Evolutionary conservation across 2,113 vertebrate species (phyloP), one percentile per base, ranked within the genome.

Genomic region (Sakesphorus luctuosus): DNA sequence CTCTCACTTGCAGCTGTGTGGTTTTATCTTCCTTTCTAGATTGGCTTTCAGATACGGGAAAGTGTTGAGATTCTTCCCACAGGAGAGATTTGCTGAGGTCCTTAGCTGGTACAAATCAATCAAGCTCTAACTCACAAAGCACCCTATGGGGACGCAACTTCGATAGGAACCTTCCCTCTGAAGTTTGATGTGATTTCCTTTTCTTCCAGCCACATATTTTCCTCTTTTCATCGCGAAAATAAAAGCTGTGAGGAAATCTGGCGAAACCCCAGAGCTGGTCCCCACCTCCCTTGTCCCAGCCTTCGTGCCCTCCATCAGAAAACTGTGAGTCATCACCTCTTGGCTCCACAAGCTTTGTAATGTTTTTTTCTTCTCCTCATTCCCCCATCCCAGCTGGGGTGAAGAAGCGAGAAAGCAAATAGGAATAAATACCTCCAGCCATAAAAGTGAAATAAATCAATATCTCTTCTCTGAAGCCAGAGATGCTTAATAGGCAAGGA

Each of bases 401-500:
- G 74, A 97, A 96, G 91, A 95, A 97, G 82, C 0, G 6, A 94
- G 93, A 81, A 93, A 96, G 88, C 94, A 97, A 96, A 97, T 89
- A 95, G 95, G 94, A 97, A 97, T 97, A 97, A 97, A 97, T 95
- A 95, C 84, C 77, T 96, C 79, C 86, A 96, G 88, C 81, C 58
- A 89, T 97, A 97, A 96, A 97, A 97, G 73, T 86, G 89, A 97
- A 97, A 94, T 97, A 96, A 97, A 97, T 97, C 96, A 97, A 93
- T 97, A 97, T 77, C 46, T 62, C 82, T 97, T 97, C 87, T 97
- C 95, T 95, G 94, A 94, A 95, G 87, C 91, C 94, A 96, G 96
- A 97, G 97, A 93, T 96, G 97, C 95, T 98, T 97, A 97, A 96
- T 96, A 97, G 96, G 94, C 97, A 97, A 90, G 97, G 97, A 97